These are phyloP conservation scores for Recurvirostra avosetta DNA, from an alignment of 2,113 vertebrate species.

Conservation along the genomic window DNA sequence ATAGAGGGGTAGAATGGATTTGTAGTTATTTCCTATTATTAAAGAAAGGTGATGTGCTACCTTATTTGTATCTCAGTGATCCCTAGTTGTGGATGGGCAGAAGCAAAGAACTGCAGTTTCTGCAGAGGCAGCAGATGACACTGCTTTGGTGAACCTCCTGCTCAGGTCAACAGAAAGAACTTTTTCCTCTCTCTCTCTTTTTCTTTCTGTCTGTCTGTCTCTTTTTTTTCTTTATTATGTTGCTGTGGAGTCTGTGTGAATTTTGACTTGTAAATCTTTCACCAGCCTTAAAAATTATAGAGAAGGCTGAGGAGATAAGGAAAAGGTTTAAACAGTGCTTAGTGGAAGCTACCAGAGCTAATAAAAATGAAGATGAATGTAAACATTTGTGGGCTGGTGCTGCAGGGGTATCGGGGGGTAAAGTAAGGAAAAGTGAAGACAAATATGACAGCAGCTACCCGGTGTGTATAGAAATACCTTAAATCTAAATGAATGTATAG, in stretches of 20 bases:
- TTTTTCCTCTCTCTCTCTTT: not conserved
- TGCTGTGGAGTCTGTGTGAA: not conserved
- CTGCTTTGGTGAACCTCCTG: not conserved
- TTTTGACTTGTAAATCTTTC: not conserved
- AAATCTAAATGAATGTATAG: not conserved
- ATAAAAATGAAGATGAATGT: not conserved
- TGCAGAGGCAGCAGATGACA: not conserved
- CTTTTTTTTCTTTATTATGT: not conserved
- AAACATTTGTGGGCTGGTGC: not conserved
- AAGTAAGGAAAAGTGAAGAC: not conserved
- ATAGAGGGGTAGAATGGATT: not conserved
- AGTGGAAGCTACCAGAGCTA: not conserved
- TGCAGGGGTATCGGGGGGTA: fast-evolving
- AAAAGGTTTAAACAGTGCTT: not conserved
- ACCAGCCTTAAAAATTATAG: not conserved
- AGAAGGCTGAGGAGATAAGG: not conserved
- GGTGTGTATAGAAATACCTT: not conserved
- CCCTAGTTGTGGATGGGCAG: not conserved
- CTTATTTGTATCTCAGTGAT: not conserved
- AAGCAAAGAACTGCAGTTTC: not conserved
- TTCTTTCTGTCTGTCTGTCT: no score
- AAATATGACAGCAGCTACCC: not conserved
- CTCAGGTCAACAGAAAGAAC: not conserved
- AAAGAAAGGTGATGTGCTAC: not conserved
- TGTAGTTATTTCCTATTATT: not conserved